Conservation (phyloP, 1,140 invertebrate genomes). For the Scaptodrosophila lebanonensis region DNA sequence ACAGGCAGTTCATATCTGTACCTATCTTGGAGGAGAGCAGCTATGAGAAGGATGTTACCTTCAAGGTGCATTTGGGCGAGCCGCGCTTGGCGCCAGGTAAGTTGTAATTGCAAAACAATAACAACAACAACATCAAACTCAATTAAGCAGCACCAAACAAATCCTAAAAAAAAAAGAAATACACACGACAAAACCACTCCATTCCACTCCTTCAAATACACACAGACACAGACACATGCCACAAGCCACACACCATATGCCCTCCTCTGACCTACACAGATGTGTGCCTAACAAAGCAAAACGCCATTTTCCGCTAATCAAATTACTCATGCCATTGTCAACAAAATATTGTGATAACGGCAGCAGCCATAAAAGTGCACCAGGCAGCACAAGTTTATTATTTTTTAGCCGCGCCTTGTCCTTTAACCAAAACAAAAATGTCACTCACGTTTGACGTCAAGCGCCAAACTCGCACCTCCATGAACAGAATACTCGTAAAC, state of each 20-base stretch:
- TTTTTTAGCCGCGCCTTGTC: constrained; percentile 1
- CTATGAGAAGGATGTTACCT: constrained; percentile 97
- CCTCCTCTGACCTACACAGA: constrained; percentile 3
- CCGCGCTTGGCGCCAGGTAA: constrained; percentile 91
- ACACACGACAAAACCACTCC: constrained; percentile 32
- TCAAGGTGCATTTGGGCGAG: constrained; percentile 93
- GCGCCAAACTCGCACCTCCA: no score
- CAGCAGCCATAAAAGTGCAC: constrained; percentile 2
- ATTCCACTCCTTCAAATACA: constrained; percentile 7
- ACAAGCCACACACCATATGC: constrained; percentile 1
- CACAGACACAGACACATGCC: constrained; percentile 7
- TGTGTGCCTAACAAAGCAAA: constrained; percentile 8
- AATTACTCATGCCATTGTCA: constrained; percentile 21
- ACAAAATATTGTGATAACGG: not conserved
- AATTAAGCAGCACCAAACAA: constrained; percentile 36
- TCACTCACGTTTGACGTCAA: no score
- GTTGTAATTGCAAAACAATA: constrained; percentile 40
- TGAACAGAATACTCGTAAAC: no score
- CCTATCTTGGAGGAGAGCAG: constrained; percentile 97
- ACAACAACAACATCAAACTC: constrained; percentile 19
- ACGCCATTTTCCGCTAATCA: constrained; percentile 35
- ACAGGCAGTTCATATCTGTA: constrained; percentile 90
- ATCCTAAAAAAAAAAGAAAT: constrained; percentile 10
- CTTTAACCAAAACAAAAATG: no score
- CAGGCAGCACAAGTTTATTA: not conserved